Base-by-base conservation (phyloP, 2,113 vertebrate species). In the Cyphomyrus discorhynchus region DNA sequence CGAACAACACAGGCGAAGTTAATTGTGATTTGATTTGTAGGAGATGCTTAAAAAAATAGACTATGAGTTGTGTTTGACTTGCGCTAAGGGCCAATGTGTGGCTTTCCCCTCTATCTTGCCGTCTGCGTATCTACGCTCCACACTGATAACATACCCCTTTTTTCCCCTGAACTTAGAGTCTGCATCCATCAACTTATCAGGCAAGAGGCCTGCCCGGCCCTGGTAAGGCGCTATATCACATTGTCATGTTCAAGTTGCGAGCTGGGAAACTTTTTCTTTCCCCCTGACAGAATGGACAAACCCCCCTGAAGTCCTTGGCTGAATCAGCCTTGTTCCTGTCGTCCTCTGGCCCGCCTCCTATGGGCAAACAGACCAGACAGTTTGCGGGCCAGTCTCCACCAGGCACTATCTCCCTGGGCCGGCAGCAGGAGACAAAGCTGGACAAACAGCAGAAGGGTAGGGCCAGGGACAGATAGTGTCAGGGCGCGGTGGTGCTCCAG, bases 331-430 rank as follows among this genome's bases (percentile, higher is more conserved):
- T 31, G 93, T 93, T 91, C 91, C 91, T 92, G 91, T 91, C 92
- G 91, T 92, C 91, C 92, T 90, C 86, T 56, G 92, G 91, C 56
- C 90, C 91, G 90, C 92, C 90, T 92, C 91, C 89, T 35, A 88
- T 93, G 62, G 89, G 90, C 92, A 95, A 95, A 94, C 93, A 94
- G 93, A 95, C 93, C 89, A 93, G 93, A 93, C 94, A 93, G 90
- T 92, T 92, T 93, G 39, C 90, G 86, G 95, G 85, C 93, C 74
- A 19, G 94, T 91, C 93, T 91, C 93, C 93, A 92, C 90, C 93
- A 92, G 86, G 91, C 90, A 90, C 94, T 94, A 95, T 95, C 94
- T 93, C 88, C 42, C 80, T 53, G 92, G 91, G 91, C 47, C 91
- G 93, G 93, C 92, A 92, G 93, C 93, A 89, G 90, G 90, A 94